These are phyloP conservation scores for Oostethus manadensis DNA, from an alignment of 2,113 vertebrate species.

Conservation along the genomic window DNA sequence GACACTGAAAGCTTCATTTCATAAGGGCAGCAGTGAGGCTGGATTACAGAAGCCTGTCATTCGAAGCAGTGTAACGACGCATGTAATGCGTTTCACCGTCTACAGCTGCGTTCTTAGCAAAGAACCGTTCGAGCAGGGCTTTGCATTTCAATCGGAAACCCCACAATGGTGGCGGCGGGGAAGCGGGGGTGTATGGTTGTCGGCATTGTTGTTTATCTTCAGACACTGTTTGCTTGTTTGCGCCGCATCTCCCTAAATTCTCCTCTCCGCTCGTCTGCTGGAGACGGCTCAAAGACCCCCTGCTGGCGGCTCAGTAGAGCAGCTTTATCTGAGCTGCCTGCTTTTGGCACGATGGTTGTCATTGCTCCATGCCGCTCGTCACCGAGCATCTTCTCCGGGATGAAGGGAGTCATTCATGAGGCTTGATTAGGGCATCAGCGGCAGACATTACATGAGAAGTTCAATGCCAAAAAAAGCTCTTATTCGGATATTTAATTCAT, in stretches of 20 bases:
- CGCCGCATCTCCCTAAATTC: slow-evolving; percentile 48
- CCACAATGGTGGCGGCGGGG: slow-evolving; percentile 47
- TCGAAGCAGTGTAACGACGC: slow-evolving; percentile 51
- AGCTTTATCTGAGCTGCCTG: slow-evolving; percentile 56
- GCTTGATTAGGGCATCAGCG: slow-evolving; percentile 39
- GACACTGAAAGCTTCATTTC: slow-evolving; percentile 41
- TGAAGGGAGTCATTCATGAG: slow-evolving; percentile 51
- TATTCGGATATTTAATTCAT: too few relatives aligned
- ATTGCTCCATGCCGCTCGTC: slow-evolving; percentile 2
- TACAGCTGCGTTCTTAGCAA: slow-evolving; percentile 35
- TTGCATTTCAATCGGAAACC: slow-evolving; percentile 64
- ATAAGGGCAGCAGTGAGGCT: slow-evolving; percentile 52
- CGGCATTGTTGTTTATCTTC: slow-evolving; percentile 55
- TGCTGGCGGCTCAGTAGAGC: slow-evolving; percentile 53
- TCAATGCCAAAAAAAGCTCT: too few relatives aligned
- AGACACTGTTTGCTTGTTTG: slow-evolving; percentile 52
- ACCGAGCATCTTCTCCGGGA: slow-evolving; percentile 35
- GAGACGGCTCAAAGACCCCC: slow-evolving; percentile 64
- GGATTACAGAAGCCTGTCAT: slow-evolving; percentile 61
- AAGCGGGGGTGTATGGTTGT: slow-evolving; percentile 33
- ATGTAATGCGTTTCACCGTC: slow-evolving; percentile 53
- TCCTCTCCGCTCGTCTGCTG: slow-evolving; percentile 31
- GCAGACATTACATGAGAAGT: too few relatives aligned
- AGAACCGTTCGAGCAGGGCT: slow-evolving; percentile 40
- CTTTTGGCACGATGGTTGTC: slow-evolving; percentile 36